Base-by-base conservation (phyloP, 2,888 invertebrate genomes). In the Ptilodon capucinus region DNA sequence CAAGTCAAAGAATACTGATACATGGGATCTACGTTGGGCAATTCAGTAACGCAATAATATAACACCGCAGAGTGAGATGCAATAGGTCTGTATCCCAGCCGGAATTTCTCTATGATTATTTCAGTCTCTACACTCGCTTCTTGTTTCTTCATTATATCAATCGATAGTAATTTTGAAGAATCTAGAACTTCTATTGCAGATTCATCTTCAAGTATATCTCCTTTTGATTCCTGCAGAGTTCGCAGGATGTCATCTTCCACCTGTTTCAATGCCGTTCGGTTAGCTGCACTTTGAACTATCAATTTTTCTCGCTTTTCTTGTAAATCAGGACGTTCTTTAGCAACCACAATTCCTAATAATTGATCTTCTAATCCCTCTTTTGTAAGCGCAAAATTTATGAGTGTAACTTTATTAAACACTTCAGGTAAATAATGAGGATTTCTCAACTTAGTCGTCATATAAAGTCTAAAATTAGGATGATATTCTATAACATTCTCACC, bases 171-270 rank as follows among this genome's bases (percentile, higher is more conserved):
- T 85, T 98, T 97, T 0, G 97, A 97, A 3, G 96, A 95, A 77
- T 97, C 97, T 39, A 98, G 89, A 51, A 97, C 95, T 78, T 96
- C 93, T 61, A 98, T 97, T 2, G 98, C 98, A 3, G 93, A 93
- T 86, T 98, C 97, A 79, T 98, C 97, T 86, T 98, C 98, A 53
- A 98, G 91, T 74, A 98, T 97, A 76, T 97, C 97, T 2, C 97
- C 97, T 77, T 97, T 95, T 1, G 94, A 92, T 71, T 95, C 93
- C 36, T 96, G 95, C 44, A 98, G 85, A 0, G 97, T 97, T 68
- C 94, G 93, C 40, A 98, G 88, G 65, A 98, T 98, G 83, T 95
- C 95, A 75, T 97, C 96, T 86, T 98, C 98, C 18, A 97, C 95
- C 78, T 96, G 94, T 72, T 96, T 95, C 32, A 98, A 82, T 2